Base-by-base conservation (phyloP, 2,797 vertebrate genomes). In the Phaenicophaeus curvirostris region DNA sequence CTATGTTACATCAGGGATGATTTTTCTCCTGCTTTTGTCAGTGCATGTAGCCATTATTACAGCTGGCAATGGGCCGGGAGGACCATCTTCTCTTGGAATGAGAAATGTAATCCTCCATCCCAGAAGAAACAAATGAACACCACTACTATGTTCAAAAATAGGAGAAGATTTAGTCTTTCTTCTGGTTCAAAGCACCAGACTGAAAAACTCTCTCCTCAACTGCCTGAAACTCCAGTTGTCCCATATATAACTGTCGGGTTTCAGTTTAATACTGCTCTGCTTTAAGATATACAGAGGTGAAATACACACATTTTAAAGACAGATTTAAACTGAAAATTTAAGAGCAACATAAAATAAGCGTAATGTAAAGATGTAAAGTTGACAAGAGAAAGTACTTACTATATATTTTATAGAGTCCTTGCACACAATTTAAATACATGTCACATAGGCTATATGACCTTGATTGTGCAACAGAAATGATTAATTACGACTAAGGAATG, bases 241-340 rank as follows among this genome's bases (percentile, higher is more conserved):
- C 87, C 35, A 17, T 41, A 94, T 66, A 73, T 91, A 86, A 75
- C 35, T 66, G 51, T 50, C 69, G 51, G 14, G 58, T 84, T 81
- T 75, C 55, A 79, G 17, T 91, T 91, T 75, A 86, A 67, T 75
- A 37, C 14, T 62, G 67, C 55, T 82, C 31, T 85, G 37, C 35
- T 79, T 44, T 80, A 9, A 79, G 50, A 90, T 59, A 42, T 76
- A 85, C 50, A 48, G 37, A 67, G 65, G 54, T 80, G 33, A 83
- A 46, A 72, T 31, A 71, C 24, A 68, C 55, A 73, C 35, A 66
- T 84, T 86, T 91, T 48, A 84, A 84, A 94, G 77, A 55, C 9
- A 77, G 50, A 59, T 79, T 89, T 91, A 78, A 90, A 94, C 7
- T 5, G 33, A 76, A 85, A 91, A 90, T 93, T 81, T 95, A 88